These are phyloP conservation scores for Atta texana DNA, from an alignment of 1,140 invertebrate genomes.

Conservation along the genomic window DNA sequence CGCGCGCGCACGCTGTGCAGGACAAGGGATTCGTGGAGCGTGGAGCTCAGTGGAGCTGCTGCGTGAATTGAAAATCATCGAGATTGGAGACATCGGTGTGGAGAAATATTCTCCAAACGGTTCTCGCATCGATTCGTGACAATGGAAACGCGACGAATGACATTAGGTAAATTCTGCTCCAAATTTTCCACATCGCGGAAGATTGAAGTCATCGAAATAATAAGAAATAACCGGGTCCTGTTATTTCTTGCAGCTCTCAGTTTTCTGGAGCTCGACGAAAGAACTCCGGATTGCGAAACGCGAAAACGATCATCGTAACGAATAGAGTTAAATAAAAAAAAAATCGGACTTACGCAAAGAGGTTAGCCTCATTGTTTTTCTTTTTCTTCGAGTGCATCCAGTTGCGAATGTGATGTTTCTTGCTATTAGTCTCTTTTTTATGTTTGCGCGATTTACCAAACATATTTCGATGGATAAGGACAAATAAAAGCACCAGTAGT, in stretches of 20 bases:
- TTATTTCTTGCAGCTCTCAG: too few relatives aligned
- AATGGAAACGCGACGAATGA: conserved; percentile 42
- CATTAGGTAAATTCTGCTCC: background rate
- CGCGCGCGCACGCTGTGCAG: background rate
- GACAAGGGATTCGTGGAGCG: conserved; percentile 10
- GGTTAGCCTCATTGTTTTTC: conserved; percentile 25
- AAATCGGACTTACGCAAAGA: conserved; percentile 44
- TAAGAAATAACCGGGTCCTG: background rate
- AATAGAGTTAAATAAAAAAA: background rate
- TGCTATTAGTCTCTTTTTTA: conserved; percentile 21
- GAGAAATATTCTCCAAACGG: background rate
- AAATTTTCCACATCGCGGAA: background rate
- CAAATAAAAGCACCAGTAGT: background rate
- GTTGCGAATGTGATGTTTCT: conserved; percentile 40
- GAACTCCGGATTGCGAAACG: too few relatives aligned
- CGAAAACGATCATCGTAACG: background rate
- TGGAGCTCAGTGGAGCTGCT: background rate
- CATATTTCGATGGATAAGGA: background rate
- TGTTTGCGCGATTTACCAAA: conserved; percentile 14
- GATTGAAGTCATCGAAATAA: background rate
- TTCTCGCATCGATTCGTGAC: conserved; percentile 5
- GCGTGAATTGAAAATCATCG: conserved; percentile 23
- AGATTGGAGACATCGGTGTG: too few relatives aligned
- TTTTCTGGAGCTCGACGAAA: background rate
- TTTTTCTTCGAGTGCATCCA: conserved; percentile 20